Evolutionary conservation across 1,140 invertebrate species (phyloP).

Genomic region (Bradynema listronoti): DNA sequence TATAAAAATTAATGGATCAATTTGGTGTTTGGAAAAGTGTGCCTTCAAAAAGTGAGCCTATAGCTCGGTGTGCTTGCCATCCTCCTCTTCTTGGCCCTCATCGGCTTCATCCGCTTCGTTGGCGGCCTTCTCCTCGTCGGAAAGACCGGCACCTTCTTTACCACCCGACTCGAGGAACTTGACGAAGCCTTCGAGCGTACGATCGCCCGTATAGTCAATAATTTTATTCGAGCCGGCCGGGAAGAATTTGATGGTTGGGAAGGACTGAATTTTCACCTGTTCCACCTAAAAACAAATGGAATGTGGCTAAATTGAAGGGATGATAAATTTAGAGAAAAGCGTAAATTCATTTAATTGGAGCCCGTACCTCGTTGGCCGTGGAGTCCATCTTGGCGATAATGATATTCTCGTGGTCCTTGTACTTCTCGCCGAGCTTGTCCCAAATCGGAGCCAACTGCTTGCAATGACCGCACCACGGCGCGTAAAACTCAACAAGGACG

Average conservation of each 20-base stretch:
- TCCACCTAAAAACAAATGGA: conserved; percentile 70
- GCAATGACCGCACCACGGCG: conserved; percentile 47
- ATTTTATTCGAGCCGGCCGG: conserved; percentile 62
- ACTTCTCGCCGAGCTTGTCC: conserved; percentile 76
- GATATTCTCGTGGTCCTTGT: conserved; percentile 73
- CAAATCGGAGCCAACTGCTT: conserved; percentile 80
- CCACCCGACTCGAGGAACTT: conserved; percentile 80
- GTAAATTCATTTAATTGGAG: conserved; percentile 66
- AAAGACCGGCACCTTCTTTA: conserved; percentile 63
- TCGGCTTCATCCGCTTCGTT: conserved; percentile 52
- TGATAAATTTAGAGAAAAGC: neutral
- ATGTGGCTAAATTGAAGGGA: neutral
- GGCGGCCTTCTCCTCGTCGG: conserved; percentile 53
- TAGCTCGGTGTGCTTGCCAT: conserved; percentile 36
- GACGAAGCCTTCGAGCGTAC: conserved; percentile 71
- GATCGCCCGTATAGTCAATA: conserved; percentile 86
- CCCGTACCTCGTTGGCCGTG: conserved; percentile 87
- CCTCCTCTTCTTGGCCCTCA: conserved; percentile 12
- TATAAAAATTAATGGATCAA: neutral
- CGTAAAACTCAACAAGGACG: conserved; percentile 91
- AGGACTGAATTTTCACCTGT: conserved; percentile 78
- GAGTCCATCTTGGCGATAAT: conserved; percentile 97
- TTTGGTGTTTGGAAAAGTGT: neutral
- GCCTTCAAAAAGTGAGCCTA: neutral
- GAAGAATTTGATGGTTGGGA: conserved; percentile 93